Evolutionary conservation across 2,797 vertebrate species (phyloP), one percentile per base, ranked within the genome.

Genomic region (Falco cherrug): DNA sequence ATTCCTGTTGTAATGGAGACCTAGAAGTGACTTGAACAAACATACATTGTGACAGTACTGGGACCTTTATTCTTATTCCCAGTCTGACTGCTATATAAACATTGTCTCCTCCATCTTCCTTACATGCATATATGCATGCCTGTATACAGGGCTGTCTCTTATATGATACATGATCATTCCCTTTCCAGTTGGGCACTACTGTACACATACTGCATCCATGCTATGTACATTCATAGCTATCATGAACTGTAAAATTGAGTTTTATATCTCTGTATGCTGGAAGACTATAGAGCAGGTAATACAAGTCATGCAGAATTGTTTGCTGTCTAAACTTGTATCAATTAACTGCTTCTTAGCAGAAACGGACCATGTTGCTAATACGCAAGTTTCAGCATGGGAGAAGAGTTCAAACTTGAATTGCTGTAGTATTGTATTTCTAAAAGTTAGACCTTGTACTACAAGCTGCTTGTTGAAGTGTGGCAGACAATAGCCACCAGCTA

Each of bases 241-340:
- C 9, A 4, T 26, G 17, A 87, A 13, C 48, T 79, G n/a, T 60
- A 50, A 83, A 90, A 60, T 4, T 64, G 64, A 60, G 10, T 60
- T 82, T 89, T 86, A 11, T 54, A 39, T 67, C 35, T 88, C 39
- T n/a, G 2, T 69, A 11, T 79, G 64, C 60, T 85, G 35, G 33
- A 57, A 71, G 75, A 78, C 60, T 91, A 64, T 81, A 57, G 84
- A 89, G 92, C 89, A 89, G 82, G 60, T 89, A 89, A 48, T 87
- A 70, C 68, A 71, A 92, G 84, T 79, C 61, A 43, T 39, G 41
- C 64, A 74, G 68, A 87, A 10, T 74, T 76, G 6, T 67, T 95
- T 5, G 14, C 71, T 93, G 56, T 85, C 75, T 91, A 74, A 95
- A 86, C 45, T 76, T 88, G 47, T 47, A 61, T 89, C 70, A 54